These are phyloP conservation scores for Pasiphila rectangulata DNA, from an alignment of 2,888 invertebrate species.

Conservation along the genomic window DNA sequence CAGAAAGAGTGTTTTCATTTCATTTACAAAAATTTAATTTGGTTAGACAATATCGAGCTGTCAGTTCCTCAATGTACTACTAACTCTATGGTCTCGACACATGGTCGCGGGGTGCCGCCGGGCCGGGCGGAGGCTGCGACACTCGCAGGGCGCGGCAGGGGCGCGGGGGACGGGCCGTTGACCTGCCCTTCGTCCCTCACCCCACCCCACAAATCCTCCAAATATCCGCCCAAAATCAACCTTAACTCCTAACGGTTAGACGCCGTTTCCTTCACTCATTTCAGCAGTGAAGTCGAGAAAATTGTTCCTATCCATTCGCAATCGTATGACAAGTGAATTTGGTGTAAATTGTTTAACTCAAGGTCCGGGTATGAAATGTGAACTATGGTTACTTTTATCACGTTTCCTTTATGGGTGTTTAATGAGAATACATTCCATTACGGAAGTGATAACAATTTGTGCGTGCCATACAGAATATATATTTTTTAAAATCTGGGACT, in stretches of 20 bases:
- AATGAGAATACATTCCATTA: slow-evolving; percentile 24
- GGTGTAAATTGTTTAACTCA: slow-evolving; percentile 56
- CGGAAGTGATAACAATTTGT: slow-evolving; percentile 23
- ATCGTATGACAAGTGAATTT: slow-evolving; percentile 62
- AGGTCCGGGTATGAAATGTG: slow-evolving; percentile 35
- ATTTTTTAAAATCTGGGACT: background rate
- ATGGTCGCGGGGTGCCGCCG: slow-evolving; percentile 36
- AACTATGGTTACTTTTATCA: slow-evolving; percentile 36
- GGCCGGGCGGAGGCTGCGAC: slow-evolving; percentile 36
- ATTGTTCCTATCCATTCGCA: slow-evolving; percentile 58
- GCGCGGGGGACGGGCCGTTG: slow-evolving; percentile 51
- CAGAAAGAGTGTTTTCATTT: too few species aligned
- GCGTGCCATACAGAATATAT: too few species aligned
- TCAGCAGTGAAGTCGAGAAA: slow-evolving; percentile 55
- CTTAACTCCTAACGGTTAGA: slow-evolving; percentile 54
- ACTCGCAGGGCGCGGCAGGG: slow-evolving; percentile 34
- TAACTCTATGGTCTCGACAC: slow-evolving; percentile 37
- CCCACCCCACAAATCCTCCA: slow-evolving; percentile 42
- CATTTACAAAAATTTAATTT: too few species aligned
- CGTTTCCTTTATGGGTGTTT: slow-evolving; percentile 32
- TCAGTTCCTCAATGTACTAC: too few species aligned
- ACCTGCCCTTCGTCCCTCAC: slow-evolving; percentile 59
- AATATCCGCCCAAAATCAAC: slow-evolving; percentile 54
- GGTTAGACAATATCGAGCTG: too few species aligned
- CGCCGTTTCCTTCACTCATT: slow-evolving; percentile 48